Evolutionary conservation across 1,140 invertebrate genomes (phyloP), one percentile per base, ranked within the genome.

Genomic region (Bradynema listronoti): DNA sequence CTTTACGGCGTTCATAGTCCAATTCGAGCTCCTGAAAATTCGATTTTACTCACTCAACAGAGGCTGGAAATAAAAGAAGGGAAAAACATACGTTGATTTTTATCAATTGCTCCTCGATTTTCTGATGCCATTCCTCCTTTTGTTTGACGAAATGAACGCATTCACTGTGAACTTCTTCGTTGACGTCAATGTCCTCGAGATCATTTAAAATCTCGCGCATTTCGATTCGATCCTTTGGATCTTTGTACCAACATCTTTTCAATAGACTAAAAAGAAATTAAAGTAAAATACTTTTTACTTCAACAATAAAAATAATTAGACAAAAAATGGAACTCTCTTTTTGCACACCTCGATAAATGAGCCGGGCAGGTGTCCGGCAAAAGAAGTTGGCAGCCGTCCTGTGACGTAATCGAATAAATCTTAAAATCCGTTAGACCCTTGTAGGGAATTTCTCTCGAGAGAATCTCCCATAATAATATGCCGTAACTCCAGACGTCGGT

Each of bases 401-500:
- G 64, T 4, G 68, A 66, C 46, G 75, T 73, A 19, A 73, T 56
- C 14, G 71, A 67, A 50, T 73, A 73, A 43, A 73, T 73, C 52
- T 67, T 65, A 49, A 73, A 73, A 36, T 73, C 69, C 7, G 69
- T 63, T 19, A 73, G 54, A 9, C 42, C 71, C 30, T 71, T 73
- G 47, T 75, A 73, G 7, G 71, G 72, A 22, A 73, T 55, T 63
- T 73, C 69, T 16, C 70, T 50, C 11, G 72, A 64, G 46, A 75
- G 29, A 32, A 73, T 52, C 46, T 73, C 71, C 71, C 71, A 73
- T 3, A 73, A 45, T 39, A 74, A 61, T 9, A 73, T 72, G 30
- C 61, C 68, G 46, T 55, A 73, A 34, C 55, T 61, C 72, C 72
- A 73, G 1, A 73, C 72, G 52, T 73, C 71, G 4, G 68, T 70